Percentiles rank a stretch among this genome's conserved stretches.
phyloP scores from a whole-genome alignment of 1,140 invertebrate species.

The Listronotus bonariensis region DNA sequence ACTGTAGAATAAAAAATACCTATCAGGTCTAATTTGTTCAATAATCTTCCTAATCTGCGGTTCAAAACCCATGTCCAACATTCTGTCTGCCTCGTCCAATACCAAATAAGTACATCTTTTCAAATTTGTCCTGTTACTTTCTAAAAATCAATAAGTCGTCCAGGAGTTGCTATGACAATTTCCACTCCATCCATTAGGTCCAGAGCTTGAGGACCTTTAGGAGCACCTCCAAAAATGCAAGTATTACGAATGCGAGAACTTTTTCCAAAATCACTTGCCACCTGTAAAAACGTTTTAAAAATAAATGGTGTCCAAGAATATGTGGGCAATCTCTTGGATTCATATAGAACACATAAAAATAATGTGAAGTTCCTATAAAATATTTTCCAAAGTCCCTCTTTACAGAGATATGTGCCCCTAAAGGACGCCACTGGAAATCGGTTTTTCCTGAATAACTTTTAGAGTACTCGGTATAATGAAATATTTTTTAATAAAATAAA shows the following conservation, averaged over 20 bases:
- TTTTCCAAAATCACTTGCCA: conserved; percentile 47
- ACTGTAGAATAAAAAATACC: too few relatives aligned
- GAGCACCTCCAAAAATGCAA: conserved; percentile 95
- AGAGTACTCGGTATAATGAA: too few relatives aligned
- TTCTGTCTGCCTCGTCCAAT: conserved; percentile 82
- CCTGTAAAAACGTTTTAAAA: too few relatives aligned
- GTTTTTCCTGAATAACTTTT: too few relatives aligned
- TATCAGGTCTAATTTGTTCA: conserved; percentile 91
- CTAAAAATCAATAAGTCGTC: conserved; percentile 65
- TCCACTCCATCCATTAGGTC: conserved; percentile 88
- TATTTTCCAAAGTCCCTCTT: too few relatives aligned
- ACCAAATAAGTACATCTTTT: conserved; percentile 63
- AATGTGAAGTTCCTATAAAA: too few relatives aligned
- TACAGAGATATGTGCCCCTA: too few relatives aligned
- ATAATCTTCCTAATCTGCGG: conserved; percentile 98
- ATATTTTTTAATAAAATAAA: too few relatives aligned
- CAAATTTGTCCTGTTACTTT: conserved; percentile 86
- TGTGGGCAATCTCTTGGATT: too few relatives aligned
- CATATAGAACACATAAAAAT: too few relatives aligned
- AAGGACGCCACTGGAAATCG: too few relatives aligned
- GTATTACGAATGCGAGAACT: conserved; percentile 84
- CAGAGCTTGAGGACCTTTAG: conserved; percentile 83
- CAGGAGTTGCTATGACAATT: conserved; percentile 92
- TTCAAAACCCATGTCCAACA: conserved; percentile 73
- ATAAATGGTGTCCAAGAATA: too few relatives aligned